Evolutionary conservation across 2,113 vertebrate species (phyloP).

Genomic region (Daubentonia madagascariensis): DNA sequence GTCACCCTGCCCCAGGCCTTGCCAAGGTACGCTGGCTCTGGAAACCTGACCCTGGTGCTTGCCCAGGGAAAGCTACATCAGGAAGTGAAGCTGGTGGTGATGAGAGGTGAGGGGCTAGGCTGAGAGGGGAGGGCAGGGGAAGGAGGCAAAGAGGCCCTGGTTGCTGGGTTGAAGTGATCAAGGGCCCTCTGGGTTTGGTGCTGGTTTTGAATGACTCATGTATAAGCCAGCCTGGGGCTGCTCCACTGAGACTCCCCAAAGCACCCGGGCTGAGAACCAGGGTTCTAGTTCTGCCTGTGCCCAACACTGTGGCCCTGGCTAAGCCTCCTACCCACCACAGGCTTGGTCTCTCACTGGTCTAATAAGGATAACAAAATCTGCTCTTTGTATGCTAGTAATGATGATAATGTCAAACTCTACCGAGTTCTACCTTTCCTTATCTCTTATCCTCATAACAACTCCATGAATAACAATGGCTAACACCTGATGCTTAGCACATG

Average conservation of each 20-base stretch:
- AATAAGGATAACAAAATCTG: neutral
- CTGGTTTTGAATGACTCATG: neutral
- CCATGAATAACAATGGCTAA: neutral
- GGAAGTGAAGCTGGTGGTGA: conserved; percentile 77
- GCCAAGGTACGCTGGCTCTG: conserved; percentile 71
- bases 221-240: neutral
- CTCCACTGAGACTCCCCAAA: neutral
- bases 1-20: conserved; percentile 58
- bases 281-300: neutral
- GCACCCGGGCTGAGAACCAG: neutral
- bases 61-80: rapidly evolving
- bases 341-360: neutral
- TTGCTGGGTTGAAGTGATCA: neutral
- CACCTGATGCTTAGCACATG: neutral
- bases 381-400: neutral
- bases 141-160: rapidly evolving
- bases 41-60: conserved; percentile 27
- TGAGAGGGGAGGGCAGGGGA: neutral
- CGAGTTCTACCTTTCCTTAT: neutral
- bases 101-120: conserved; percentile 78
- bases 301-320: neutral
- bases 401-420: neutral
- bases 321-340: neutral
- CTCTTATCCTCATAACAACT: neutral
- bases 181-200: neutral